Base-by-base conservation (phyloP, 2,797 vertebrate species). In the Cheirogaleus major region DNA sequence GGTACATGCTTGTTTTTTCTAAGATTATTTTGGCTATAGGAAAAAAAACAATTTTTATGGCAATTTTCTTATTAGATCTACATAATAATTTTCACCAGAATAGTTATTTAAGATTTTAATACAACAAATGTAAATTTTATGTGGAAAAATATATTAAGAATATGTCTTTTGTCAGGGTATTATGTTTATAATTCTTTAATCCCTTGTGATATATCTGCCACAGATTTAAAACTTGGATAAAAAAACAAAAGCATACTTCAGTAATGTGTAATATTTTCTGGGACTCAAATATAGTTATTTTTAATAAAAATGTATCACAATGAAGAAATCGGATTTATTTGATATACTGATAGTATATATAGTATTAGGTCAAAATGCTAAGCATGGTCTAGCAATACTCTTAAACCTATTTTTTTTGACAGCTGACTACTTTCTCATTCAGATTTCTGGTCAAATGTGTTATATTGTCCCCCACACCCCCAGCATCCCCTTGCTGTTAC, bases 1-100 rank as follows among this genome's bases (percentile, higher is more conserved):
- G 99, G 99, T 99, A 98, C 13, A 2, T 99, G 99, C 98, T 84
- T 70, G 84, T 50, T 76, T 96, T 88, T 96, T 88, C 75, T 45
- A 89, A 48, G 48, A 63, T 86, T 67, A 85, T n/a, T 81, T 92
- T 94, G 63, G 20, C 45, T 91, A 30, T 72, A 55, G 65, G 50
- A 65, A 87, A 90, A 87, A 92, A 92, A 82, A 30, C 79, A 18
- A 1, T 27, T 82, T 61, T 55, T 48, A 72, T 79, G 32, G 25
- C 92, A 72, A 48, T 84, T 95, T 92, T 1, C 17, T 83, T 95
- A 59, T 14, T 69, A 82, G 22, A 89, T 75, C 93, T 91, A 80
- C 4, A 9, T 85, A 81, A 32, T 90, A 65, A 69, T 30, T 96
- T 95, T 59, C 35, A 25, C 70, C n/a, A 55, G 25, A 69, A 63